phyloP scores from a whole-genome alignment of 2,113 vertebrate genomes.

The Trachemys scripta region DNA sequence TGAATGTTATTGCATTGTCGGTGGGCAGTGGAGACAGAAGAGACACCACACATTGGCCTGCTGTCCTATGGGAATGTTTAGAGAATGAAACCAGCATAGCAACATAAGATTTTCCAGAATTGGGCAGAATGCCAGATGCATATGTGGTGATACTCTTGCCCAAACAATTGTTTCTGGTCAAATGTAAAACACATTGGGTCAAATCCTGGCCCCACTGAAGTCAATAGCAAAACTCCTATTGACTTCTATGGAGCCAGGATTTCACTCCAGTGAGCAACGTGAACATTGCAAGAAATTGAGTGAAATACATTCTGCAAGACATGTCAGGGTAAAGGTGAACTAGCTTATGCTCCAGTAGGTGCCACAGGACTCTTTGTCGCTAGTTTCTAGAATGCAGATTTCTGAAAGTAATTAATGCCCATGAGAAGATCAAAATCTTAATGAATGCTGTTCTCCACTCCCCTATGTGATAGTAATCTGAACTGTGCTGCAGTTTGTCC shows the following conservation, averaged over 20 bases:
- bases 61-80: neutral
- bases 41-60: neutral
- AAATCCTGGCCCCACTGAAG: no score
- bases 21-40: neutral
- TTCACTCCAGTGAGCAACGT: neutral
- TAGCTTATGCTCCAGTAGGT: no score
- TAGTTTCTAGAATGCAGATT: neutral
- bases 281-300: neutral
- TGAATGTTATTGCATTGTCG: neutral
- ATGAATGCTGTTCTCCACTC: neutral
- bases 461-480: constrained; percentile 27
- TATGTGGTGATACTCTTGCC: neutral
- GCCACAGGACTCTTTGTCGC: no score
- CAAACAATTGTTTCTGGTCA: neutral
- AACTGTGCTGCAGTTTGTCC: constrained; percentile 35
- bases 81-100: neutral
- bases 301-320: neutral
- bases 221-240: neutral
- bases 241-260: neutral
- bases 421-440: constrained; percentile 44
- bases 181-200: neutral
- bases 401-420: neutral
- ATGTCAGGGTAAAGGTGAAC: neutral
- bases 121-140: neutral
- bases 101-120: neutral